Evolutionary conservation across 2,797 vertebrate genomes (phyloP).

Genomic region (Sebastes hopkinsi): DNA sequence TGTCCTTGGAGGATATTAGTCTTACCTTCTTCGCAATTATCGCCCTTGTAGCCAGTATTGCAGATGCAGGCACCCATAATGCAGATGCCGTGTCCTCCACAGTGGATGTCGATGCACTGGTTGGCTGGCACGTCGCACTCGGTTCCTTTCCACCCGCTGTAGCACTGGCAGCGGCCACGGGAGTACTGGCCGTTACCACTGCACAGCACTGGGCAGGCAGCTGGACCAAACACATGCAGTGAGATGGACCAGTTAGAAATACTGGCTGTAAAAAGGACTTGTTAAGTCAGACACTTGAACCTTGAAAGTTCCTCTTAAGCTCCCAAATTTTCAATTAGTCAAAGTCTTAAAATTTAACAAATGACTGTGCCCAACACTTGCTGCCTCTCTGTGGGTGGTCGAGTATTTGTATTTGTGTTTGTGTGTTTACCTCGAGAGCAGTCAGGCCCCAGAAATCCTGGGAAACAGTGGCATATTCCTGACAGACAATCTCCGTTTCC

Average conservation of each 20-base stretch:
- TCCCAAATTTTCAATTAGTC: not conserved
- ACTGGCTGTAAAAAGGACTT: not conserved
- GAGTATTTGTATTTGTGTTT: not conserved
- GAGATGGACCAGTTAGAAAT: not conserved
- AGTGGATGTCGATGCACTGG: constrained; percentile 96
- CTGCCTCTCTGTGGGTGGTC: not conserved
- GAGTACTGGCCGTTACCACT: constrained; percentile 98
- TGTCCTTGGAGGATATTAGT: not conserved
- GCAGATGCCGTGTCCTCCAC: constrained; percentile 95
- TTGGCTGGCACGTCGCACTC: constrained; percentile 94
- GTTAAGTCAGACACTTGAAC: not conserved
- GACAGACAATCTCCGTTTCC: constrained; percentile 98
- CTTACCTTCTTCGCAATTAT: constrained; percentile 97
- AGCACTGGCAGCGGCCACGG: constrained; percentile 96
- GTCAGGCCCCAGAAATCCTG: constrained; percentile 96
- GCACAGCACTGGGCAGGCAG: constrained; percentile 94
- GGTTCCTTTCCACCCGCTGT: constrained; percentile 97
- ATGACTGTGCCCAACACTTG: constrained; percentile 10
- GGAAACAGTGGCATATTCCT: constrained; percentile 98
- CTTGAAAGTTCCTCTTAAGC: not conserved
- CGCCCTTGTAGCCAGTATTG: constrained; percentile 96
- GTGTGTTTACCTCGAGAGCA: constrained; percentile 92
- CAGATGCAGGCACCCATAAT: constrained; percentile 95
- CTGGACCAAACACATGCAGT: constrained; percentile 70
- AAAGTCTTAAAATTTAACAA: not conserved